Evolutionary conservation across 2,113 vertebrate genomes (phyloP).

Genomic region (Benitochromis conjunctus): DNA sequence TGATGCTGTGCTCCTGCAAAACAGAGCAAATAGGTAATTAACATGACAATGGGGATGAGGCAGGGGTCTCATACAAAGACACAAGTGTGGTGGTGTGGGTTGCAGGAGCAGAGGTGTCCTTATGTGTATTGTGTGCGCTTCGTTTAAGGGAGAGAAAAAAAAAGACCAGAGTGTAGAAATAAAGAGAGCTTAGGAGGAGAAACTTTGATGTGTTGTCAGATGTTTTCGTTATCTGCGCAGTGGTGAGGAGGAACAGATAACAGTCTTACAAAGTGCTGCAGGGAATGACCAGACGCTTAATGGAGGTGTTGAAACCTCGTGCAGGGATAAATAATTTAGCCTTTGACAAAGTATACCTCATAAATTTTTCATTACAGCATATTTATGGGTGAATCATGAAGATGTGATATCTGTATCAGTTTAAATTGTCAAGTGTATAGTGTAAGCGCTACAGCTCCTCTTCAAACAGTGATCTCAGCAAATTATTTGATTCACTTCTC

Average conservation of each 20-base stretch:
- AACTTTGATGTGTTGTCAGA: constrained; percentile 53
- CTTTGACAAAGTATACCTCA: constrained; percentile 64
- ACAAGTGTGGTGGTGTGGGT: constrained; percentile 1
- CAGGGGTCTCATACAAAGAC: constrained; percentile 60
- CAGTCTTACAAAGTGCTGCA: constrained; percentile 6
- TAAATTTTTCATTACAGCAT: constrained; percentile 62
- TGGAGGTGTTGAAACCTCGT: constrained; percentile 60
- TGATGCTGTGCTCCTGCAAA: constrained; percentile 50
- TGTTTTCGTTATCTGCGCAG: neutral
- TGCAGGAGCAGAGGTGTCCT: constrained; percentile 22
- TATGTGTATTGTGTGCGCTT: neutral
- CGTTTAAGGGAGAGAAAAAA: neutral
- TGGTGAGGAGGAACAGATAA: constrained; percentile 7
- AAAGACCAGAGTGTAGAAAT: constrained; percentile 27
- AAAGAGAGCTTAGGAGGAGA: neutral
- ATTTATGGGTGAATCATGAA: constrained; percentile 51
- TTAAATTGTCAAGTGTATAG: constrained; percentile 25
- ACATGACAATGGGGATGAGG: constrained; percentile 64
- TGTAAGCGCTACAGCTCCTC: neutral
- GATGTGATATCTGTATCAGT: constrained; percentile 25
- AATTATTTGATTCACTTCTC: neutral
- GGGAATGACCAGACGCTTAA: constrained; percentile 56
- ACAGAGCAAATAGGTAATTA: constrained; percentile 60
- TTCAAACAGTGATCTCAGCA: neutral
- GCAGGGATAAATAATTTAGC: constrained; percentile 60